These are phyloP conservation scores for Phalacrocorax brasilianus DNA, from an alignment of 2,113 vertebrate species.

Conservation along the genomic window DNA sequence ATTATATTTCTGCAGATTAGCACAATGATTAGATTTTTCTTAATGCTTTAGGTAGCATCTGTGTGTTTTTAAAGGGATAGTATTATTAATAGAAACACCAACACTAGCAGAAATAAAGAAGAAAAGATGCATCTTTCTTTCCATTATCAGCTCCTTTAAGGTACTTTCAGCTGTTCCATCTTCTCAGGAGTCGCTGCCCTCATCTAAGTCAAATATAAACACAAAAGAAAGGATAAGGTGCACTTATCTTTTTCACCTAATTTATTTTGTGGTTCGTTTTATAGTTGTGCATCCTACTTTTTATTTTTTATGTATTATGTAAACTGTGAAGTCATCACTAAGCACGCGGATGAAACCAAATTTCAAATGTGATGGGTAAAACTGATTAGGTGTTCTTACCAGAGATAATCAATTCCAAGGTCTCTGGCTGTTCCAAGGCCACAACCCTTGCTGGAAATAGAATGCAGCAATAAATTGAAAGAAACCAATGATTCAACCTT, in stretches of 20 bases:
- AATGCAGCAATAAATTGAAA: slow-evolving; percentile 21
- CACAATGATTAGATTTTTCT: neutral
- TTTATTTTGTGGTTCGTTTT: neutral
- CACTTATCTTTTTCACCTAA: neutral
- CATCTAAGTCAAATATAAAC: neutral
- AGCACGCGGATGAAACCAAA: neutral
- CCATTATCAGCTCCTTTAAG: neutral
- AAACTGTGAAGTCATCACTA: neutral
- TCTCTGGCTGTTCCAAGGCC: slow-evolving; percentile 16
- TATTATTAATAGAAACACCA: neutral
- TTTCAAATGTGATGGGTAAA: slow-evolving; percentile 24
- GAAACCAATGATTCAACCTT: neutral
- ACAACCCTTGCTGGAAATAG: slow-evolving; percentile 17
- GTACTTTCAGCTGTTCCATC: neutral
- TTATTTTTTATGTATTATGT: neutral
- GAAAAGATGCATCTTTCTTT: neutral
- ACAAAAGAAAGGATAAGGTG: neutral
- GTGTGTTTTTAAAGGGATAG: neutral
- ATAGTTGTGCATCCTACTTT: neutral
- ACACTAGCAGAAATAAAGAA: neutral
- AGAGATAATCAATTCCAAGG: slow-evolving; percentile 7
- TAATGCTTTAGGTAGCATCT: neutral
- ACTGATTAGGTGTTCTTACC: neutral
- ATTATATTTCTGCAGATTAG: neutral
- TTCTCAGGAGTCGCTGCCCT: neutral